Conservation (phyloP, 1,140 invertebrate genomes). For the Leptinotarsa texana region DNA sequence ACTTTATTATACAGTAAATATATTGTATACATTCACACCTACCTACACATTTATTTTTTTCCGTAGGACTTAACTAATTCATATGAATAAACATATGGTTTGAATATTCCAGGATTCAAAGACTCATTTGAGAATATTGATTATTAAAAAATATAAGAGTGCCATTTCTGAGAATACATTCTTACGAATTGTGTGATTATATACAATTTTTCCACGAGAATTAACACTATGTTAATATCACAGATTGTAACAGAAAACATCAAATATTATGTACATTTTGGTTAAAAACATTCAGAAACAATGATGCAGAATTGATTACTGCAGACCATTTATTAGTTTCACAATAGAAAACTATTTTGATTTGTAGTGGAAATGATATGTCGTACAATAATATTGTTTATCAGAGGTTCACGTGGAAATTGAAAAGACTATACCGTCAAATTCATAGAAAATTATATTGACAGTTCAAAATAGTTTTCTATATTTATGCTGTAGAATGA, state of each 20-base stretch:
- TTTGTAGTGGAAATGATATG: constrained; percentile 20
- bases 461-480: background rate
- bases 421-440: no score
- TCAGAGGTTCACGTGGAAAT: no score
- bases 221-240: constrained; percentile 36
- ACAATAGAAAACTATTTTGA: constrained; percentile 28
- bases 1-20: constrained; percentile 34
- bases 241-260: constrained; percentile 33
- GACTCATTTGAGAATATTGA: background rate
- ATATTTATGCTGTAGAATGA: background rate
- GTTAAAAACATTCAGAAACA: constrained; percentile 20
- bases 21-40: constrained; percentile 36
- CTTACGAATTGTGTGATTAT: constrained; percentile 13
- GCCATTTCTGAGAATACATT: constrained; percentile 11
- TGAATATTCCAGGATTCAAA: background rate
- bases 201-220: constrained; percentile 9
- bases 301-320: constrained; percentile 16
- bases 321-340: background rate
- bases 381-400: background rate
- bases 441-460: no score
- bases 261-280: constrained; percentile 23
- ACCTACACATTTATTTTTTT: constrained; percentile 12
- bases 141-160: constrained; percentile 14
- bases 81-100: background rate
- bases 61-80: background rate